Percentiles rank a stretch among this genome's conserved stretches.
Evolutionary conservation across 2,113 vertebrate genomes (phyloP).

Genomic region (Noturus placidus): DNA sequence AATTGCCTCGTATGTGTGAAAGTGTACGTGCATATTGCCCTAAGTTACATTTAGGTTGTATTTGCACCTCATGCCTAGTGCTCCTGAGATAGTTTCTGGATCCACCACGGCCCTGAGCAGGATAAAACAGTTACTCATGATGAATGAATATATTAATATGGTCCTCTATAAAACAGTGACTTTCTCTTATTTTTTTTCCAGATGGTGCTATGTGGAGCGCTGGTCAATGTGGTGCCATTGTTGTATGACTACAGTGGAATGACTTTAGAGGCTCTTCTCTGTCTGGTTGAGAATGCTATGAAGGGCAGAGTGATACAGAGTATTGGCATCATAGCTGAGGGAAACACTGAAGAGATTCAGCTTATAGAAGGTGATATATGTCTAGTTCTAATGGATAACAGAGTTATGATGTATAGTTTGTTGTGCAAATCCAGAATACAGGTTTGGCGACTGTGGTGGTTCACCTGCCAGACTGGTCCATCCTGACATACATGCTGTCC

Average conservation of each 20-base stretch:
- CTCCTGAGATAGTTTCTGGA: neutral
- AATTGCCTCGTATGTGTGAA: neutral
- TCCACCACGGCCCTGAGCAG: neutral
- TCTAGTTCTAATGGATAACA: neutral
- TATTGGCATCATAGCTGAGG: constrained; percentile 77
- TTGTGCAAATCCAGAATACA: neutral
- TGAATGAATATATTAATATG: neutral
- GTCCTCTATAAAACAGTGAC: neutral
- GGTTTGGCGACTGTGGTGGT: neutral
- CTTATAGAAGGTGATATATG: neutral
- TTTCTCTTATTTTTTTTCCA: constrained; percentile 49
- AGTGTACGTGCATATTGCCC: neutral
- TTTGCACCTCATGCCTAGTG: neutral
- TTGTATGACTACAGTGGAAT: constrained; percentile 75
- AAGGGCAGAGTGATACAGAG: constrained; percentile 69
- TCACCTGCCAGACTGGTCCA: neutral
- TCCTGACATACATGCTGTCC: neutral
- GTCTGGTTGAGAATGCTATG: constrained; percentile 67
- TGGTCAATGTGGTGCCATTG: constrained; percentile 64
- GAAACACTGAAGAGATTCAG: constrained; percentile 73
- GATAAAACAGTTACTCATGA: neutral
- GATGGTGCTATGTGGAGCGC: constrained; percentile 77
- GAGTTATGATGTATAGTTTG: neutral
- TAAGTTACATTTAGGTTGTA: neutral
- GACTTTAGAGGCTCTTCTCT: constrained; percentile 73